Base-by-base conservation (phyloP, 2,888 invertebrate genomes). In the Amiota minor region DNA sequence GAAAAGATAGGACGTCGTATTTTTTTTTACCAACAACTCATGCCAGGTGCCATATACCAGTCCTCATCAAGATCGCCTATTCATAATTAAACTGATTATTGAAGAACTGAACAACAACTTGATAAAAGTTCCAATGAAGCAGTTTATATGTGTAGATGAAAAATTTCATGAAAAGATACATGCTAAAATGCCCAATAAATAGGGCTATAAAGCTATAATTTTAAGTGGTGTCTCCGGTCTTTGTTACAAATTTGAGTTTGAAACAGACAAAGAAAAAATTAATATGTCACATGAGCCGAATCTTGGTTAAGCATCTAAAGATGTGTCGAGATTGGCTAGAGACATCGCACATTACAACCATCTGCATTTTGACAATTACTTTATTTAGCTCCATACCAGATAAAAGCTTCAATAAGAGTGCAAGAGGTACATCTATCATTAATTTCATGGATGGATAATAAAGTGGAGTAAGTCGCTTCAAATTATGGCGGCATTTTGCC, bases 141-240 rank as follows among this genome's bases (percentile, higher is more conserved):
- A 73, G 64, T 74, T 73, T 76, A 35, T 76, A 16, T 80, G 75
- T 68, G 77, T 76, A 10, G 77, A 78, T 69, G 78, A 78, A 64
- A 55, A 75, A 72, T 14, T 70, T 74, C 71, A 64, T 82, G 55
- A 78, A 80, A 69, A 77, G 81, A 73, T 84, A 81, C 56, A 75
- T 79, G 69, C 80, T 77, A 4, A 76, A 76, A 82, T 81, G 72
- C 80, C 78, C 18, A 76, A 80, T 74, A 78, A 79, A 76, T 80
- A 81, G 81, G 78, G 79, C n/a, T 79, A 77, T 73, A 81, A 79
- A 72, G 70, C 79, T 35, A 79, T 70, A 72, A 77, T 81, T 23
- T 73, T 82, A 11, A 77, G 81, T 69, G 82, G 81, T 62, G 74
- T 72, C 53, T 77, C 74, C 49, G 80, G 79, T 16, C 79, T 74